Conservation (phyloP, 1,140 invertebrate genomes). For the Trypoxylus dichotomus region DNA sequence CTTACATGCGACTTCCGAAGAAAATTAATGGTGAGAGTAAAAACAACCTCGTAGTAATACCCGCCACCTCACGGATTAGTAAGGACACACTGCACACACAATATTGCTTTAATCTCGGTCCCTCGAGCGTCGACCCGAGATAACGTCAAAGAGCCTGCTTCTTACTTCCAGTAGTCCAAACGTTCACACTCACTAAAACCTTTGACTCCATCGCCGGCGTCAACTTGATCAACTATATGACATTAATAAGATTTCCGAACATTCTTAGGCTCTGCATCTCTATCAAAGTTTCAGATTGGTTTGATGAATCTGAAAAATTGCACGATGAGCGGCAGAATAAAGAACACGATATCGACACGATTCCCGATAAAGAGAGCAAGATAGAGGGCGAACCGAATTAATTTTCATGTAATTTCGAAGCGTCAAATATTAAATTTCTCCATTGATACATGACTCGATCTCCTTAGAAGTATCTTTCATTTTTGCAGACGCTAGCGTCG, state of each 20-base stretch:
- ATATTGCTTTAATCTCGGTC: slow-evolving; percentile 39
- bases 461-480: background rate
- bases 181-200: background rate
- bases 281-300: slow-evolving; percentile 28
- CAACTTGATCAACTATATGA: slow-evolving; percentile 31
- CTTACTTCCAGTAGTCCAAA: slow-evolving; percentile 35
- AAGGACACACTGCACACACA: slow-evolving; percentile 35
- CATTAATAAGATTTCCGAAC: slow-evolving; percentile 41
- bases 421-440: slow-evolving; percentile 25
- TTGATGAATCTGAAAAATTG: slow-evolving; percentile 29
- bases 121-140: slow-evolving; percentile 29
- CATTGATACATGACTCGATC: slow-evolving; percentile 10
- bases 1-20: background rate
- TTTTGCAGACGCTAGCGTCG: background rate
- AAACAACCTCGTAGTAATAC: slow-evolving; percentile 29
- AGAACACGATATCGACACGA: background rate
- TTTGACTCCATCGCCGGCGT: slow-evolving; percentile 28
- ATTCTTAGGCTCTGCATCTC: slow-evolving; percentile 36
- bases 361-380: background rate
- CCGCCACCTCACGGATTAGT: slow-evolving; percentile 33
- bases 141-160: slow-evolving; percentile 36
- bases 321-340: background rate
- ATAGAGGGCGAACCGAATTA: slow-evolving; percentile 8
- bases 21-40: slow-evolving; percentile 22
- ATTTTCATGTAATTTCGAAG: slow-evolving; percentile 30